Evolutionary conservation across 2,113 vertebrate species (phyloP).

Genomic region (Tupaia chinensis): DNA sequence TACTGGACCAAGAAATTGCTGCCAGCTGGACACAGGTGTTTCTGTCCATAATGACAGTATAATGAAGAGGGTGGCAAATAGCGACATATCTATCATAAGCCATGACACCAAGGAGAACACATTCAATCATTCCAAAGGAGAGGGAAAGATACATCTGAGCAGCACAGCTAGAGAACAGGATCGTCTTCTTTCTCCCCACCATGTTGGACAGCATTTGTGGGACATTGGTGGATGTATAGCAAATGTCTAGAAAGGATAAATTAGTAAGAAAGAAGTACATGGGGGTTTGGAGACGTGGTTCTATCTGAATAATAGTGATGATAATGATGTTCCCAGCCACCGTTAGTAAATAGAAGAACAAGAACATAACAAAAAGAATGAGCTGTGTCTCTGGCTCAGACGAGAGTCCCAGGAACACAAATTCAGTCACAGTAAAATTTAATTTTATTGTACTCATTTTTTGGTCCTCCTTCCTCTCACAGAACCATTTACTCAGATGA

Average conservation of each 20-base stretch:
- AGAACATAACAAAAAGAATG: slow-evolving; percentile 79
- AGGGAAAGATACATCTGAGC: slow-evolving; percentile 83
- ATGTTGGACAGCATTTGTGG: slow-evolving; percentile 84
- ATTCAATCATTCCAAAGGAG: slow-evolving; percentile 83
- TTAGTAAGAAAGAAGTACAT: slow-evolving; percentile 85
- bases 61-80: slow-evolving; percentile 83
- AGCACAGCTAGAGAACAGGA: slow-evolving; percentile 79
- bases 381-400: slow-evolving; percentile 71
- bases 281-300: slow-evolving; percentile 76
- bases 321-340: slow-evolving; percentile 75
- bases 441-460: not conserved
- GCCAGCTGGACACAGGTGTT: slow-evolving; percentile 72
- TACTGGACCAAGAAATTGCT: slow-evolving; percentile 76
- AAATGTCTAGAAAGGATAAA: slow-evolving; percentile 83
- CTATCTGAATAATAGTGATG: slow-evolving; percentile 68
- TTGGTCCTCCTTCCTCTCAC: not conserved
- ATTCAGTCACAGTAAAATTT: slow-evolving; percentile 80
- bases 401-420: slow-evolving; percentile 82
- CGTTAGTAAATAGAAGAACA: slow-evolving; percentile 79
- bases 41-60: slow-evolving; percentile 70
- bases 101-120: slow-evolving; percentile 83
- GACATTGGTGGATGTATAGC: slow-evolving; percentile 75
- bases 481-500: not conserved
- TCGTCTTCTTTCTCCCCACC: slow-evolving; percentile 76
- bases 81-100: slow-evolving; percentile 83